Percentiles rank a stretch among this genome's conserved stretches.
Conservation (phyloP, 2,888 invertebrate genomes). For the Chalcis sispes region DNA sequence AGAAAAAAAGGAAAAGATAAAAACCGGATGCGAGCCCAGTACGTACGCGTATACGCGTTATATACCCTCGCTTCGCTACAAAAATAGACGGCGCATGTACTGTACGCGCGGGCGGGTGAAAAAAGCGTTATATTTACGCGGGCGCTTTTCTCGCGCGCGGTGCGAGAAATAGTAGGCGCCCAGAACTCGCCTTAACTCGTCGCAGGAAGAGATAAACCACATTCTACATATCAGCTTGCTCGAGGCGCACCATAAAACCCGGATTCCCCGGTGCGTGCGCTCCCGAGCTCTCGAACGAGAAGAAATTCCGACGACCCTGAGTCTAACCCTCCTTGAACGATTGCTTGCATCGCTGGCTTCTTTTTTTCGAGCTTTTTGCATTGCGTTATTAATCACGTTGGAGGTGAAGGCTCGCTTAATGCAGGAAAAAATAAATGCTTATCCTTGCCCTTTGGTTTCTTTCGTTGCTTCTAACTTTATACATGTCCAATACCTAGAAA, state of each 20-base stretch:
- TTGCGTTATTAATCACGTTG: neutral
- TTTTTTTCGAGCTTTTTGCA: neutral
- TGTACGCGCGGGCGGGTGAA: no score
- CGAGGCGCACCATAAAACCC: conserved; percentile 24
- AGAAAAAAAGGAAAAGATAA: neutral
- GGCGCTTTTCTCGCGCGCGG: no score
- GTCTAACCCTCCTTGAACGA: neutral
- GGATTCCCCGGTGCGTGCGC: conserved; percentile 2
- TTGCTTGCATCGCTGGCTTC: neutral
- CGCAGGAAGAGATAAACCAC: conserved; percentile 8
- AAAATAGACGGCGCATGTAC: no score
- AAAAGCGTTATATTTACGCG: no score
- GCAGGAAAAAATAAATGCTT: no score
- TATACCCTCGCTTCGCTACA: no score
- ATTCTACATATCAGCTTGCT: neutral
- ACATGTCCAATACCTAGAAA: no score
- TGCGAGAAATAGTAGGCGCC: neutral
- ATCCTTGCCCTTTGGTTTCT: no score
- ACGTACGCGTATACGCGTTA: no score
- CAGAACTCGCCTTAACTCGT: conserved; percentile 16
- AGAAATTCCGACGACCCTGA: conserved; percentile 1
- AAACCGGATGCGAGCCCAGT: neutral
- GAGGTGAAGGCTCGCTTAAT: no score
- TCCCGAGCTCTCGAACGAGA: neutral
- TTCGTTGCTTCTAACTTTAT: no score